These are phyloP conservation scores for Turdus rufiventris DNA, from an alignment of 2,113 vertebrate genomes.

Conservation along the genomic window DNA sequence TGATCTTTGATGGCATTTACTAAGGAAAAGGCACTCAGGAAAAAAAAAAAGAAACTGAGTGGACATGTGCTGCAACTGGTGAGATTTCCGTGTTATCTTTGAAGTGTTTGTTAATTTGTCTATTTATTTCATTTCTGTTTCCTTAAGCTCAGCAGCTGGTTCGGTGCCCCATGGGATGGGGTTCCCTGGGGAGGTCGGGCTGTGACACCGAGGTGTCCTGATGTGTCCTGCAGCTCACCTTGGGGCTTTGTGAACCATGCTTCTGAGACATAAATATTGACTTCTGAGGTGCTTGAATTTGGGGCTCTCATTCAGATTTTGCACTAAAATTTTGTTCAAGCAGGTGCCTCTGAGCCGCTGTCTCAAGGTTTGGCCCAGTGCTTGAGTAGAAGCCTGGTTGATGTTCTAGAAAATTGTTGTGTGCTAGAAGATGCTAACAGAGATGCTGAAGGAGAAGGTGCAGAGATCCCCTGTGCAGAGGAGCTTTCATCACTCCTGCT, in stretches of 20 bases:
- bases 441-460: neutral
- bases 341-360: neutral
- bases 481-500: neutral
- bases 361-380: neutral
- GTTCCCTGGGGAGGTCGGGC: neutral
- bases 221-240: neutral
- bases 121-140: neutral
- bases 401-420: neutral
- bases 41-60: constrained; percentile 36
- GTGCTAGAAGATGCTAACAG: neutral
- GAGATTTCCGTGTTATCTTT: constrained; percentile 54
- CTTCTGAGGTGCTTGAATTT: neutral
- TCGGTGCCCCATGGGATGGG: neutral
- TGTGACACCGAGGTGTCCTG: accelerated
- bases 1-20: constrained; percentile 71
- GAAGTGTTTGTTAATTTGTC: constrained; percentile 49
- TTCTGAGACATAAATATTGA: accelerated
- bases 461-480: neutral
- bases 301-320: neutral
- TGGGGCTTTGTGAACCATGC: accelerated
- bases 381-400: neutral
- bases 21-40: constrained; percentile 65
- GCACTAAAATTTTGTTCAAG: neutral
- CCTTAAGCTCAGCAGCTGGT: neutral
- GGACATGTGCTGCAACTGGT: constrained; percentile 39